A percentile compares a stretch with the other conserved stretches of the same genome.
Evolutionary conservation across 2,113 vertebrate species (phyloP).

Genomic region (Hymenochirus boettgeri): DNA sequence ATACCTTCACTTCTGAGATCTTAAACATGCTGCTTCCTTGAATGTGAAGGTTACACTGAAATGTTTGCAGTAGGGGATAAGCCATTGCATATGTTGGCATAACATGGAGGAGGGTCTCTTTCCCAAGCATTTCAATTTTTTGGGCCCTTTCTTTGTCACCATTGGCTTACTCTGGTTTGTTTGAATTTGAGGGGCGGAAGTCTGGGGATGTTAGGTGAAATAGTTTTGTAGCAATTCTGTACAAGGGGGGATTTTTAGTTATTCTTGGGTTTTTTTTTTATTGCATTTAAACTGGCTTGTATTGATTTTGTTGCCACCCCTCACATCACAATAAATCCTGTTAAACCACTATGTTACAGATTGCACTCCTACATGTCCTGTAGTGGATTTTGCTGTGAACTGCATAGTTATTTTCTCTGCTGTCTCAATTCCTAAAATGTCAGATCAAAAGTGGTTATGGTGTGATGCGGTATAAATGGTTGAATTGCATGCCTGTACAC

Average conservation of each 20-base stretch:
- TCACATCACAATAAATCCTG: conserved; percentile 23
- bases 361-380: not conserved
- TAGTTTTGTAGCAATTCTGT: not conserved
- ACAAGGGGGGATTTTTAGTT: not conserved
- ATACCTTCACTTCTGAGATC: conserved; percentile 34
- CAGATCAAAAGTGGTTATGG: no score
- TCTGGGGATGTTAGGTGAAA: not conserved
- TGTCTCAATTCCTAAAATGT: no score
- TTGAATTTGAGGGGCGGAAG: not conserved
- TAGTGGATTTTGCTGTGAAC: no score
- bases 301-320: conserved; percentile 21
- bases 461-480: no score
- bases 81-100: conserved; percentile 19
- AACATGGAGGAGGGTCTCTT: not conserved
- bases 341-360: conserved; percentile 8
- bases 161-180: no score
- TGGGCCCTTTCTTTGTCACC: conserved; percentile 10
- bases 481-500: no score
- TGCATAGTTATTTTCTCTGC: no score
- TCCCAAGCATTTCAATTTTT: not conserved
- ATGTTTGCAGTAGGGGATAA: conserved; percentile 21
- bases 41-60: conserved; percentile 13
- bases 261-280: not conserved
- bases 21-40: not conserved
- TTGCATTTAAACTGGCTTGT: conserved; percentile 37